phyloP scores from a whole-genome alignment of 2,888 invertebrate species.

The Conchocele bisecta region DNA sequence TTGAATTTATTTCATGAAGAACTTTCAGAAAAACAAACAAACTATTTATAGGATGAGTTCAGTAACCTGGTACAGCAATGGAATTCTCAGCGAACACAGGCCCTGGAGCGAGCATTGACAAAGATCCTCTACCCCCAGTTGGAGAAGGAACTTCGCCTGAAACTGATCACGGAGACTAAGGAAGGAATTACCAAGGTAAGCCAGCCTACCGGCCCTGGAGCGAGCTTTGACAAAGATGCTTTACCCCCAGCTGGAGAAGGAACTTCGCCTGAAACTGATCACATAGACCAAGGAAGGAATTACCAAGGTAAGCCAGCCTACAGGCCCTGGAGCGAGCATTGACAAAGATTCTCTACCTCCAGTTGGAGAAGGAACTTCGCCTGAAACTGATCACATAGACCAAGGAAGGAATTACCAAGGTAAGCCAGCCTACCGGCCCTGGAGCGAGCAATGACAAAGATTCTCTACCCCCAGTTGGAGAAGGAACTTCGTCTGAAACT shows the following conservation, averaged over 20 bases:
- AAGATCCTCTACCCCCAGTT: constrained; percentile 95
- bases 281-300: constrained; percentile 90
- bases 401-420: constrained; percentile 85
- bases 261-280: constrained; percentile 90
- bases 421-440: constrained; percentile 91
- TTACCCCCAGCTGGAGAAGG: constrained; percentile 94
- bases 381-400: constrained; percentile 92
- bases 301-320: constrained; percentile 78
- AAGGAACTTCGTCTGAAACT: constrained; percentile 92
- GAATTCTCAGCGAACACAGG: constrained; percentile 94
- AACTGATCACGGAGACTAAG: constrained; percentile 93
- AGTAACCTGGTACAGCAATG: constrained; percentile 91
- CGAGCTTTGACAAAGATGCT: constrained; percentile 93
- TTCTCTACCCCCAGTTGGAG: constrained; percentile 94
- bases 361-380: constrained; percentile 92
- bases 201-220: constrained; percentile 93
- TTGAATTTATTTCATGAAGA: neutral
- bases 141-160: constrained; percentile 91
- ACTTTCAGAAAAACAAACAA: too few relatives aligned
- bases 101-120: constrained; percentile 93
- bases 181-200: constrained; percentile 82
- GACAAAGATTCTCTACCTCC: constrained; percentile 93
- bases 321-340: constrained; percentile 95
- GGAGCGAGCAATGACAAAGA: constrained; percentile 92
- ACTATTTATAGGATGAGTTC: constrained; percentile 93